Percentiles rank a stretch among this genome's conserved stretches.
These are phyloP conservation scores for Prosapia bicincta DNA, from an alignment of 2,888 invertebrate genomes.

Conservation along the genomic window DNA sequence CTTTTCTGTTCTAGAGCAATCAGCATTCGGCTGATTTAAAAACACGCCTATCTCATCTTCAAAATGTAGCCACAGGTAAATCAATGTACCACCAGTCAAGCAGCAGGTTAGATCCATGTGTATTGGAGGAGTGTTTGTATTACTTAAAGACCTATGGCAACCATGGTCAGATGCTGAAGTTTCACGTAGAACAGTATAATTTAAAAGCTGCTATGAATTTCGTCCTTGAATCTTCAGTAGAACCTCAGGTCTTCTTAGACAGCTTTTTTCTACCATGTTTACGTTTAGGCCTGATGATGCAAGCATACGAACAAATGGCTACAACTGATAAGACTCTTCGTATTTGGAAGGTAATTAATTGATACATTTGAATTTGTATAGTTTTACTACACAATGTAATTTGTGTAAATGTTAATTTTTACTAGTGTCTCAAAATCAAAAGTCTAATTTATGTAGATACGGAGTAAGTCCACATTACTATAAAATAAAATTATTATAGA, in stretches of 20 bases:
- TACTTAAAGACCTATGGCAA: slow-evolving; percentile 80
- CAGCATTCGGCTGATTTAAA: slow-evolving; percentile 16
- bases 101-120: slow-evolving; percentile 12
- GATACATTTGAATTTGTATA: no score
- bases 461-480: no score
- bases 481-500: no score
- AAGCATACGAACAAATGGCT: slow-evolving; percentile 61
- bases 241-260: slow-evolving; percentile 24
- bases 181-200: slow-evolving; percentile 48
- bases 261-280: slow-evolving; percentile 55
- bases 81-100: not conserved
- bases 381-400: no score
- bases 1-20: slow-evolving; percentile 15
- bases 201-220: slow-evolving; percentile 42
- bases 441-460: no score
- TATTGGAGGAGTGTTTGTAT: slow-evolving; percentile 73
- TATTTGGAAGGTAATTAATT: slow-evolving; percentile 61
- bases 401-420: no score
- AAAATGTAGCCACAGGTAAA: slow-evolving; percentile 17
- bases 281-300: slow-evolving; percentile 58
- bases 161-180: slow-evolving; percentile 67
- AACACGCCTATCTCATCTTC: slow-evolving; percentile 21
- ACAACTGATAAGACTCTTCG: slow-evolving; percentile 62
- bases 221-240: slow-evolving; percentile 17
- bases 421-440: no score